These are phyloP conservation scores for Manis pentadactyla DNA, from an alignment of 2,797 vertebrate genomes.

Conservation along the genomic window DNA sequence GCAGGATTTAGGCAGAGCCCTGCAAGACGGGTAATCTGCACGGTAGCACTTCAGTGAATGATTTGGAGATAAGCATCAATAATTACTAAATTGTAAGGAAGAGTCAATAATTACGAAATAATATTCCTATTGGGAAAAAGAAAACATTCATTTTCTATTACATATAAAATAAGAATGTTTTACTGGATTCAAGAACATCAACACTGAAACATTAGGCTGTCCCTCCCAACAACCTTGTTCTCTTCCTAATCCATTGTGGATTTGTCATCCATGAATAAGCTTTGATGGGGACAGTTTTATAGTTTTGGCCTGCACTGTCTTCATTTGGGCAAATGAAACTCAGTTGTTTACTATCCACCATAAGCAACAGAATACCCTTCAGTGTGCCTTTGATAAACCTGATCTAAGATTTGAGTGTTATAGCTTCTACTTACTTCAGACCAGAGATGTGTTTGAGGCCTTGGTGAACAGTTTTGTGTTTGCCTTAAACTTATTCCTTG, in stretches of 20 bases:
- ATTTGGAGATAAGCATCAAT: neutral
- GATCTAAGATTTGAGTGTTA: neutral
- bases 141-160: neutral
- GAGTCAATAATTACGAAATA: neutral
- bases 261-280: neutral
- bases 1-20: neutral
- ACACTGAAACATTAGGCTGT: neutral
- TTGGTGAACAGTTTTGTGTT: neutral
- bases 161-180: constrained; percentile 34
- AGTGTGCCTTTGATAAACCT: neutral
- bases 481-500: neutral
- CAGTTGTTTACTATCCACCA: neutral
- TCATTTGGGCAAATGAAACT: constrained; percentile 38
- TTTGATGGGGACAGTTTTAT: constrained; percentile 45
- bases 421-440: constrained; percentile 4
- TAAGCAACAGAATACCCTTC: constrained; percentile 29
- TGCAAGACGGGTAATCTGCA: neutral
- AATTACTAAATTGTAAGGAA: neutral
- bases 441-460: constrained; percentile 1
- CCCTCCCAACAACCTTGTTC: neutral
- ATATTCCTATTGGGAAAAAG: neutral
- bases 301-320: neutral
- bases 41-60: rapidly evolving
- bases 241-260: neutral
- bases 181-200: neutral